Conservation (phyloP, 2,888 invertebrate genomes). For the Agapostemon virescens region DNA sequence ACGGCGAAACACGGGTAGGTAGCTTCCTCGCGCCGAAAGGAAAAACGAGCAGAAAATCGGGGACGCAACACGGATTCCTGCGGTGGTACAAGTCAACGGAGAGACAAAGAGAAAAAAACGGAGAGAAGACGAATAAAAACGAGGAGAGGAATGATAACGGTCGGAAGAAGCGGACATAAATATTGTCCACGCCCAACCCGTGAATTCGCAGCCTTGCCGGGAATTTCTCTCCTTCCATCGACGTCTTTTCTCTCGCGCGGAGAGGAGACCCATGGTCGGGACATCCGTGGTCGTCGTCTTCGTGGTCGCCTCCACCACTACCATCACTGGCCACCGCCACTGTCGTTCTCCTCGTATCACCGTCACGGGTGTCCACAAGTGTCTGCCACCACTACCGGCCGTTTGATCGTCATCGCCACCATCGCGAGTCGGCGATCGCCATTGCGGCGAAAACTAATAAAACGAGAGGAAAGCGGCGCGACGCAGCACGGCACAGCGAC, state of each 20-base stretch:
- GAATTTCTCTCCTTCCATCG: constrained; percentile 58
- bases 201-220: constrained; percentile 61
- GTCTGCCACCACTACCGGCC: constrained; percentile 44
- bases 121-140: neutral
- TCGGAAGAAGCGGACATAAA: constrained; percentile 67
- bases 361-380: constrained; percentile 50
- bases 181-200: constrained; percentile 71
- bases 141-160: constrained; percentile 27
- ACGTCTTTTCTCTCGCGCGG: constrained; percentile 54
- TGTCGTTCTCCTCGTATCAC: constrained; percentile 60
- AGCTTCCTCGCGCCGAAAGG: constrained; percentile 10
- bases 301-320: constrained; percentile 2
- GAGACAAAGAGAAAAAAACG: neutral
- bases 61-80: constrained; percentile 27
- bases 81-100: neutral
- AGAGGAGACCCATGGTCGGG: constrained; percentile 41
- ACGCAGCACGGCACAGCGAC: constrained; percentile 27
- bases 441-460: constrained; percentile 63
- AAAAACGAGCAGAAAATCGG: constrained; percentile 37
- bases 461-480: constrained; percentile 55
- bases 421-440: constrained; percentile 61
- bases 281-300: neutral
- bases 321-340: constrained; percentile 6
- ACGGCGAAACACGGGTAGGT: constrained; percentile 25
- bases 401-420: constrained; percentile 59